Evolutionary conservation across 2,888 invertebrate species (phyloP), one percentile per base, ranked within the genome.

Genomic region (Micoletzkya japonica): DNA sequence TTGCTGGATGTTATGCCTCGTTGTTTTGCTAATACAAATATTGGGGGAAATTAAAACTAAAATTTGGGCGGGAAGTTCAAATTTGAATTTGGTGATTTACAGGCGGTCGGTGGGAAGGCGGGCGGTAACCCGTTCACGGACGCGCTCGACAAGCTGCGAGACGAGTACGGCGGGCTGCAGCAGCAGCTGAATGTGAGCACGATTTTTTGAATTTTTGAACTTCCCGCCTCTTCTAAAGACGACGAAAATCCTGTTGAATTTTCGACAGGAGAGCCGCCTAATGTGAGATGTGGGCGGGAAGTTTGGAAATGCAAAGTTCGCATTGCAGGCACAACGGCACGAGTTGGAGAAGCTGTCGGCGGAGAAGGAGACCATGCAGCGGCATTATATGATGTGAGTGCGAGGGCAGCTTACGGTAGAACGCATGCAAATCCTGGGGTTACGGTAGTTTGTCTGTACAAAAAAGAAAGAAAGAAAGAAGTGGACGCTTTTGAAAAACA

Each of bases 361-460:
- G 28, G 66, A 66, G 89, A 96, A 96, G 90, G 95, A 95, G 84
- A 95, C 95, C 90, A 94, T 96, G 92, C 95, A 96, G 88, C 90
- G 96, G 88, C 95, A 96, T 90, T 96, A 95, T 90, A 95, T 96
- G 95, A 95, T 95, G 66, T 66, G 90, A 91, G 90, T 89, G 30
- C 10, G 39, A 39, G 17, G 17, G 17, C 39, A 39, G 30, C 36
- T 36, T 37, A 37, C 34, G 59, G 39, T 37, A 2, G 37, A 32
- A 26, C 6, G 34, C n/a, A n/a, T n/a, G n/a, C n/a, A n/a, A n/a
- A n/a, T n/a, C n/a, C n/a, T n/a, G 28, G n/a, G 28, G 28, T 7
- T 49, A 36, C 36, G 36, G 64, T 34, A 50, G 36, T 2, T 26
- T 28, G 2, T 10, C 32, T 28, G 26, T 37, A 2, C 24, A 39